Evolutionary conservation across 2,888 invertebrate species (phyloP).

Genomic region (Drosophila emarginata): DNA sequence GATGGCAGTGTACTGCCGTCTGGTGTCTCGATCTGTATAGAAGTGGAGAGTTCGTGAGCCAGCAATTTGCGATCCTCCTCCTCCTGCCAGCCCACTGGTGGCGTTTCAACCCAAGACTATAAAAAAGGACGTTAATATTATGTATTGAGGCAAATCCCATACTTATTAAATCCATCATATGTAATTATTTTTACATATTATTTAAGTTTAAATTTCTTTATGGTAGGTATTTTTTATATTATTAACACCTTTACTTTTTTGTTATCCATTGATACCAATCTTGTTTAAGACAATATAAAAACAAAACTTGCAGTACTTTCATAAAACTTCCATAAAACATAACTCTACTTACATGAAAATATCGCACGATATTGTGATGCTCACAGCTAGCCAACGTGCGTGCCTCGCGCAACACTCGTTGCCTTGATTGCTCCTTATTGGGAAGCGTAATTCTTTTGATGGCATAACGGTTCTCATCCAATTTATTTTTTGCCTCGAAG

Average conservation of each 20-base stretch:
- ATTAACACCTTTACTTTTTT: not conserved
- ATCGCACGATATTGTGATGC: conserved; percentile 97
- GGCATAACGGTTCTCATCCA: conserved; percentile 97
- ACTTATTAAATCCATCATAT: not conserved
- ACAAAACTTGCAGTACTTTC: too few species aligned
- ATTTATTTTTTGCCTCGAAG: conserved; percentile 95
- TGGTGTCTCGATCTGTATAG: conserved; percentile 82
- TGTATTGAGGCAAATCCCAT: too few species aligned
- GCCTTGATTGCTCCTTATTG: conserved; percentile 90
- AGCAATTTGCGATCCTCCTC: conserved; percentile 86
- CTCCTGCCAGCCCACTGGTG: conserved; percentile 94
- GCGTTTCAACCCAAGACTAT: conserved; percentile 97
- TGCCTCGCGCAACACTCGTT: conserved; percentile 96
- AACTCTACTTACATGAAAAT: conserved; percentile 83
- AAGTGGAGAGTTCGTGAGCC: conserved; percentile 78
- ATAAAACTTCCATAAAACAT: too few species aligned
- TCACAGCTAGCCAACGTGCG: conserved; percentile 96
- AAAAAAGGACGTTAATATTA: conserved; percentile 82
- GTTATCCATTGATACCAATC: too few species aligned
- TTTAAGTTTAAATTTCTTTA: too few species aligned
- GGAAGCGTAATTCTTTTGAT: conserved; percentile 96
- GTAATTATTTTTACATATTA: not conserved
- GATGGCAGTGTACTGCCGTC: conserved; percentile 76
- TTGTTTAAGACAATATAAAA: too few species aligned
- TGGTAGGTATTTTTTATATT: too few species aligned